phyloP scores from a whole-genome alignment of 2,888 invertebrate species.

The Heliconius charithonia region DNA sequence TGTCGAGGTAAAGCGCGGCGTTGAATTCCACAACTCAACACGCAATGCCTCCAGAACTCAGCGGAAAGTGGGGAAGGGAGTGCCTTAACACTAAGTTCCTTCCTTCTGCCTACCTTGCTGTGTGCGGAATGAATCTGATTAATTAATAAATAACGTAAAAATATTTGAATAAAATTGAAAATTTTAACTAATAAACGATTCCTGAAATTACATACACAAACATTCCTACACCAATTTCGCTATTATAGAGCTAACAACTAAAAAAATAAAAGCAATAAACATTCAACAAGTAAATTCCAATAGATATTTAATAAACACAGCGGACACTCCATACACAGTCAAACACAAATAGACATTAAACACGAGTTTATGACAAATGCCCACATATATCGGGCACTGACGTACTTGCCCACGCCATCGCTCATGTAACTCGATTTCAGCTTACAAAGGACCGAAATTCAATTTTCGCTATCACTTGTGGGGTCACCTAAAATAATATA shows the following conservation, averaged over 20 bases:
- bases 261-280: not conserved
- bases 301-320: constrained; percentile 9
- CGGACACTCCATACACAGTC: not conserved
- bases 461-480: constrained; percentile 44
- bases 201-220: too few species aligned
- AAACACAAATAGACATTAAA: constrained; percentile 23
- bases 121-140: too few species aligned
- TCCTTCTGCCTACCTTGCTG: too few species aligned
- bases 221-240: too few species aligned
- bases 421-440: constrained; percentile 44
- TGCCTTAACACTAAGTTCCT: too few species aligned
- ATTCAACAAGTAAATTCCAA: constrained; percentile 3
- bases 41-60: too few species aligned
- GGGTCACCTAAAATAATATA: constrained; percentile 41
- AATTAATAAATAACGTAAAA: too few species aligned
- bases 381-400: constrained; percentile 40
- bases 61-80: too few species aligned
- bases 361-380: constrained; percentile 43
- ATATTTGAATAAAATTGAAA: too few species aligned
- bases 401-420: constrained; percentile 41
- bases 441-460: constrained; percentile 45
- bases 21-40: too few species aligned
- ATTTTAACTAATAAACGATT: too few species aligned
- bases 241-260: not conserved
- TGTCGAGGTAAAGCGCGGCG: too few species aligned